Percentiles rank a stretch among this genome's conserved stretches.
phyloP scores from a whole-genome alignment of 2,888 invertebrate genomes.

The Apamea monoglypha region DNA sequence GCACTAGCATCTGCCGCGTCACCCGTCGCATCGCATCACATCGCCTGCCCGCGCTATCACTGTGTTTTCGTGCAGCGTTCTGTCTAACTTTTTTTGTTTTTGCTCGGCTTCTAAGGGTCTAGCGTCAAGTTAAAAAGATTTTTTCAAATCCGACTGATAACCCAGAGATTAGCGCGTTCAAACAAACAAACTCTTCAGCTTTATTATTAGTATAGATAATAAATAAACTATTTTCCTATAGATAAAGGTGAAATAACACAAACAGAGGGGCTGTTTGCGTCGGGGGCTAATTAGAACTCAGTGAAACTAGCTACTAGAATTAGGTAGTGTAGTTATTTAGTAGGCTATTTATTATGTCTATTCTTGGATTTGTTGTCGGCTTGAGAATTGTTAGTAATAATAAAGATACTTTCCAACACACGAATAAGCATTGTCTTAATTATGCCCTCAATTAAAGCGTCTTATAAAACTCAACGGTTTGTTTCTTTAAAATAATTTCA shows the following conservation, averaged over 20 bases:
- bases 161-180: too few relatives aligned
- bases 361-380: too few relatives aligned
- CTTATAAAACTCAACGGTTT: not conserved
- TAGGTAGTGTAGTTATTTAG: not conserved
- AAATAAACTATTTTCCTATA: not conserved
- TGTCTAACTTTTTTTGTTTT: too few relatives aligned
- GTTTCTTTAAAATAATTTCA: constrained; percentile 23
- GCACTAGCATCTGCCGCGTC: too few relatives aligned
- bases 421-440: not conserved
- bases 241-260: not conserved
- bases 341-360: not conserved
- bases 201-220: too few relatives aligned
- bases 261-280: not conserved
- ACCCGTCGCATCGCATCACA: too few relatives aligned
- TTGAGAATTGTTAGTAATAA: not conserved
- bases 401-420: not conserved
- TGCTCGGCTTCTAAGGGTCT: too few relatives aligned
- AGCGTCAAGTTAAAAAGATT: too few relatives aligned
- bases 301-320: not conserved
- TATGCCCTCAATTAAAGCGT: not conserved
- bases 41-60: too few relatives aligned
- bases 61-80: too few relatives aligned
- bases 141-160: too few relatives aligned
- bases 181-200: too few relatives aligned
- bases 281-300: not conserved